Conservation (phyloP, 2,797 vertebrate genomes). For the Takifugu ocellatus region DNA sequence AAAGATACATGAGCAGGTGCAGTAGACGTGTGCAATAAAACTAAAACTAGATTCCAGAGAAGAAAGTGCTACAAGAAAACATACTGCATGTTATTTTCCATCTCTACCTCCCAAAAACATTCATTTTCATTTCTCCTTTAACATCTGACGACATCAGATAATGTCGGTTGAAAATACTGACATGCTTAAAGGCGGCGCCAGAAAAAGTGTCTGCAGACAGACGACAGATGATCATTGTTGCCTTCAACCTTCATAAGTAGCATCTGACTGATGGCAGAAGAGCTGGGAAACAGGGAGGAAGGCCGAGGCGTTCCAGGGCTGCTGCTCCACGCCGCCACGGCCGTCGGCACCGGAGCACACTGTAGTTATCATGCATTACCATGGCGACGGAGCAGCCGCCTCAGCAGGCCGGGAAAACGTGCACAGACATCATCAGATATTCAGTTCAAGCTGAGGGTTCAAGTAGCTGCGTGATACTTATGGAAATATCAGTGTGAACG, state of each 20-base stretch:
- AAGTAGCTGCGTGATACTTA: conserved; percentile 35
- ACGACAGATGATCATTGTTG: conserved; percentile 38
- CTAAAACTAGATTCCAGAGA: conserved; percentile 29
- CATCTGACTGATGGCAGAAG: conserved; percentile 26
- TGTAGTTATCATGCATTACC: conserved; percentile 61
- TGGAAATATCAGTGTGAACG: conserved; percentile 32
- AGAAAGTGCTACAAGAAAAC: conserved; percentile 60
- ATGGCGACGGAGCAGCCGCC: conserved; percentile 51
- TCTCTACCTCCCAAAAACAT: conserved; percentile 52
- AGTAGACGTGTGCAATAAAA: conserved; percentile 39
- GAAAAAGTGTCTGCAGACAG: conserved; percentile 18
- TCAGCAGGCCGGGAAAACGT: conserved; percentile 51
- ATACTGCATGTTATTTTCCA: conserved; percentile 40
- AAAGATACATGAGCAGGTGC: conserved; percentile 58
- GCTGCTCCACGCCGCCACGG: too few relatives aligned
- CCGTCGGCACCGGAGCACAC: too few relatives aligned
- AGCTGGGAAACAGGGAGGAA: conserved; percentile 56
- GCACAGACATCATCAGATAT: conserved; percentile 45
- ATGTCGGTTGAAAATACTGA: conserved; percentile 22
- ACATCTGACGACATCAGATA: conserved; percentile 1
- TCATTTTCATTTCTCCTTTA: conserved; percentile 42
- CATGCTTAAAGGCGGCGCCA: not conserved
- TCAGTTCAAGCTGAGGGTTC: conserved; percentile 46
- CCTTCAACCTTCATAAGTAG: conserved; percentile 39
- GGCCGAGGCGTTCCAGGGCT: conserved; percentile 3